Evolutionary conservation across 2,888 invertebrate genomes (phyloP).

Genomic region (Tetragnatha montana): DNA sequence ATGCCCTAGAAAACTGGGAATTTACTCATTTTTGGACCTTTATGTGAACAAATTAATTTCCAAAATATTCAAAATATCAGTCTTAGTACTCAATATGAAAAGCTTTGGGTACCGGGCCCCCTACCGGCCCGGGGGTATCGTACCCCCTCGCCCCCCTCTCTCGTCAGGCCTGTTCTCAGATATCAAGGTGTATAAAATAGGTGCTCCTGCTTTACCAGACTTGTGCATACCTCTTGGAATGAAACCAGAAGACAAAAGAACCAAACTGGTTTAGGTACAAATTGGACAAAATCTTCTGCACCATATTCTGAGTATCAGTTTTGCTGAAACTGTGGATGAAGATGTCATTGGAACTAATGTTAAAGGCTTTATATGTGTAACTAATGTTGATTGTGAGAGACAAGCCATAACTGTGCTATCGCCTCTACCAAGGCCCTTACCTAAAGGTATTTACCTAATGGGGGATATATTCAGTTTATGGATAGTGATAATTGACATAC

Average conservation of each 20-base stretch:
- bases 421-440: slow-evolving; percentile 94
- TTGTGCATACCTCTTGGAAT: slow-evolving; percentile 98
- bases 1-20: too few relatives aligned
- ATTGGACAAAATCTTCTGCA: slow-evolving; percentile 84
- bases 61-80: too few relatives aligned
- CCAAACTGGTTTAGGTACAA: slow-evolving; percentile 88
- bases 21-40: too few relatives aligned
- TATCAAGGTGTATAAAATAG: slow-evolving; percentile 93
- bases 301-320: slow-evolving; percentile 91
- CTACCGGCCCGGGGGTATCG: too few relatives aligned
- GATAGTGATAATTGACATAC: too few relatives aligned
- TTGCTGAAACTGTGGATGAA: slow-evolving; percentile 86
- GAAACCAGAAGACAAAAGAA: slow-evolving; percentile 90
- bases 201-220: slow-evolving; percentile 93
- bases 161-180: slow-evolving; percentile 93
- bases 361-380: slow-evolving; percentile 92
- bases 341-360: slow-evolving; percentile 91
- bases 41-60: too few relatives aligned
- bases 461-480: slow-evolving; percentile 96
- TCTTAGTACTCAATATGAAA: too few relatives aligned
- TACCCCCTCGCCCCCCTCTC: too few relatives aligned
- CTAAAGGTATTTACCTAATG: slow-evolving; percentile 88
- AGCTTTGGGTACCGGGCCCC: too few relatives aligned
- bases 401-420: slow-evolving; percentile 92
- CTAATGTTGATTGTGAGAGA: slow-evolving; percentile 89